Percentiles rank a stretch among this genome's conserved stretches.
Evolutionary conservation across 2,888 invertebrate genomes (phyloP).

Genomic region (Atrina japonica): DNA sequence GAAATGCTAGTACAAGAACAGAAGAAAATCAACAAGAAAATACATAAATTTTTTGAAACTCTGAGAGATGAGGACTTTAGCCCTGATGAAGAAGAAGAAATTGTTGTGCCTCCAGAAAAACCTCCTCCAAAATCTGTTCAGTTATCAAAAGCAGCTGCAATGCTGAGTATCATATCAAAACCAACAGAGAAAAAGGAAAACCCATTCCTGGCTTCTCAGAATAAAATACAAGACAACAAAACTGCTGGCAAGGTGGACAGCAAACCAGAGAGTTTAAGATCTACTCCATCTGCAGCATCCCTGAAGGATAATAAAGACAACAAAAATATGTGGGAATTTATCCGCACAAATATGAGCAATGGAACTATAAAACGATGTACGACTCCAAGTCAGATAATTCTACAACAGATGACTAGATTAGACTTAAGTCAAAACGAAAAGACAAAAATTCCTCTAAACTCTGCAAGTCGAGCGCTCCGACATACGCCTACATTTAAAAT

Average conservation of each 20-base stretch:
- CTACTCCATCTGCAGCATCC: conserved; percentile 13
- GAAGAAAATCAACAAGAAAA: conserved; percentile 36
- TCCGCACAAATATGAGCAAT: conserved; percentile 58
- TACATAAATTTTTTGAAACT: conserved; percentile 33
- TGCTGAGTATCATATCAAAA: conserved; percentile 56
- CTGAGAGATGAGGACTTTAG: conserved; percentile 12
- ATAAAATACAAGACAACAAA: conserved; percentile 26
- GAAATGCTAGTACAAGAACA: conserved; percentile 25
- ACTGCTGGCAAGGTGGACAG: conserved; percentile 31
- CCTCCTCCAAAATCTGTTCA: conserved; percentile 50
- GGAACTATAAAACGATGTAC: conserved; percentile 55
- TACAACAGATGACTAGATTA: conserved; percentile 70
- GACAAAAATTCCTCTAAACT: conserved; percentile 62
- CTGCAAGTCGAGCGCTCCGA: conserved; percentile 71
- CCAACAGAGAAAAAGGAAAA: conserved; percentile 42
- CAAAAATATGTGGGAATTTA: conserved; percentile 66
- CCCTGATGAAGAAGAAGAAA: conserved; percentile 30
- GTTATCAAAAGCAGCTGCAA: conserved; percentile 46
- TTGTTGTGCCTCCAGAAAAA: conserved; percentile 27
- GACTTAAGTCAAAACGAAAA: conserved; percentile 57
- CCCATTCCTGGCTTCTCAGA: not conserved
- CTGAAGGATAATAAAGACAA: conserved; percentile 34
- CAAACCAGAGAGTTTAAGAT: conserved; percentile 1
- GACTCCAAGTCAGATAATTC: conserved; percentile 67
- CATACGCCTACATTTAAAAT: conserved; percentile 78